phyloP scores from a whole-genome alignment of 2,888 invertebrate species.

The Idaea aversata region DNA sequence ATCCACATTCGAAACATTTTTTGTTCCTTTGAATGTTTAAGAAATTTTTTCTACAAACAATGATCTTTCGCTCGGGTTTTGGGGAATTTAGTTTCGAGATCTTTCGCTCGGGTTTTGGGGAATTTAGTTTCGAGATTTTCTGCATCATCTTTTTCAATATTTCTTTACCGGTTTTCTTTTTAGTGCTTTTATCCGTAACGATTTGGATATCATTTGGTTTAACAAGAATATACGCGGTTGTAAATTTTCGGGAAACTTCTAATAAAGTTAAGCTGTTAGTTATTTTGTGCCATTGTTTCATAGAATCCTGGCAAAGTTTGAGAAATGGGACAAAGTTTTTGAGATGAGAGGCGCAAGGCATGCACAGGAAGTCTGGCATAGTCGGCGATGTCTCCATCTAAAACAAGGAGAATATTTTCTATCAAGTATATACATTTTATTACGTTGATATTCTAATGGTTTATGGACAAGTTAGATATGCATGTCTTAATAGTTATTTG shows the following conservation, averaged over 20 bases:
- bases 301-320: slow-evolving; percentile 40
- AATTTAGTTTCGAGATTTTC: slow-evolving; percentile 1
- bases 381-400: slow-evolving; percentile 47
- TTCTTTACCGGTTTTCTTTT: slow-evolving; percentile 7
- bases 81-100: neutral
- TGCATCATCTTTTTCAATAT: neutral
- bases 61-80: neutral
- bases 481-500: too few relatives aligned
- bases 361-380: slow-evolving; percentile 49
- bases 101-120: slow-evolving; percentile 1
- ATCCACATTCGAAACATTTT: slow-evolving; percentile 43
- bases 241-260: slow-evolving; percentile 28
- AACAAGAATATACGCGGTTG: slow-evolving; percentile 39
- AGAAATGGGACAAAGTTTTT: slow-evolving; percentile 40
- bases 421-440: neutral
- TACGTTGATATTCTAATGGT: too few relatives aligned
- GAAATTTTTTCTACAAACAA: neutral
- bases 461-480: too few relatives aligned
- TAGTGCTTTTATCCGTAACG: slow-evolving; percentile 18
- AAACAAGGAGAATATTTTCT: slow-evolving; percentile 39
- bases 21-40: neutral
- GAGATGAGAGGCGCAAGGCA: slow-evolving; percentile 34
- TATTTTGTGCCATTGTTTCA: slow-evolving; percentile 41
- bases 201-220: slow-evolving; percentile 24
- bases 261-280: slow-evolving; percentile 31